Base-by-base conservation (phyloP, 2,797 vertebrate species). In the Chaenodraco wilsoni region DNA sequence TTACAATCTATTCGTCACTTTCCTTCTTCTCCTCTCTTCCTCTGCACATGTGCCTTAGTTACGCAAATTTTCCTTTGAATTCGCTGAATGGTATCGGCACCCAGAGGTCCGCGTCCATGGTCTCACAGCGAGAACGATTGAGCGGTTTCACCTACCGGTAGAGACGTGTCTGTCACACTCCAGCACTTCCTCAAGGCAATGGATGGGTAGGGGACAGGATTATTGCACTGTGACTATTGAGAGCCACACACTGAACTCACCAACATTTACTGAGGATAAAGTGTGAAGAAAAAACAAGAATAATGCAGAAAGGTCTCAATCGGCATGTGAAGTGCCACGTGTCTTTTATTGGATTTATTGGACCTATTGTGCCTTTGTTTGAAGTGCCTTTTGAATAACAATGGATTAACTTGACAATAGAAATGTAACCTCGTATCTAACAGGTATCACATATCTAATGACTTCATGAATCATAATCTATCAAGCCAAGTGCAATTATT, bases 81-180 rank as follows among this genome's bases (percentile, higher is more conserved):
- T 77, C 14, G 41, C 72, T 87, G 87, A 89, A 90, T 86, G 77
- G 76, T 75, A 70, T 80, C 37, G 55, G 61, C 60, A 37, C 83
- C 74, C 73, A n/a, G 77, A 85, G 83, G 77, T 82, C 76, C 17
- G 41, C 1, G 54, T 44, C 87, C 76, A 23, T 31, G 79, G 66
- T 72, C 64, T 83, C 67, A 46, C 74, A 65, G 78, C 31, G 43
- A 65, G 77, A 62, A 69, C 67, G 64, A 81, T 61, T 80, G 84
- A 87, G 82, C 69, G 84, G 69, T 74, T 84, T 86, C 74, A 84
- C 82, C 79, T 67, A 15, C 51, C 9, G 44, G 67, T n/a, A 41
- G 50, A 81, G 73, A 82, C 81, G 56, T 64, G 84, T 85, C 88
- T 85, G 84, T 86, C 87, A 87, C 82, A 86, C 83, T 87, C 57